Conservation (phyloP, 1,140 invertebrate genomes). For the Reticulitermes speratus region DNA sequence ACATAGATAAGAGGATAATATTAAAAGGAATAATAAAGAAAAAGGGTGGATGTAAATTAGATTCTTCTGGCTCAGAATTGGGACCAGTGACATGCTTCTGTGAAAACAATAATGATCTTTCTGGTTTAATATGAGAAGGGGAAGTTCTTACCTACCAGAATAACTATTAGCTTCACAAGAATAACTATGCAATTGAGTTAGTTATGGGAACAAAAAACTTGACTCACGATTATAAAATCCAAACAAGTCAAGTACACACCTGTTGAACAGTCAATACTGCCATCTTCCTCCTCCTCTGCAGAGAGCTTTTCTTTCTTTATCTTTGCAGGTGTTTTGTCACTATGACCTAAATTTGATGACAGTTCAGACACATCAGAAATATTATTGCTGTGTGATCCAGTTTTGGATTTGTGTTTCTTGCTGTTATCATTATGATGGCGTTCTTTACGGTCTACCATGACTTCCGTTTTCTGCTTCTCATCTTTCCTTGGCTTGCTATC, state of each 20-base stretch:
- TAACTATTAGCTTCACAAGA: too few species aligned
- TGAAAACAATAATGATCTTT: too few species aligned
- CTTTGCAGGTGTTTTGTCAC: background rate
- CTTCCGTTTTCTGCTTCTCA: slow-evolving; percentile 39
- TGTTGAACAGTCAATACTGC: slow-evolving; percentile 62
- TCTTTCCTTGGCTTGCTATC: slow-evolving; percentile 42
- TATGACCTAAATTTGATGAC: background rate
- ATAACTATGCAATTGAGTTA: too few species aligned
- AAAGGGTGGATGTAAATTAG: too few species aligned
- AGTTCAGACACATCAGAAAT: background rate
- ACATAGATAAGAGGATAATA: too few species aligned
- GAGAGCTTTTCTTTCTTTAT: slow-evolving; percentile 31
- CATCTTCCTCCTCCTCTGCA: slow-evolving; percentile 42
- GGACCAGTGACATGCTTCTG: too few species aligned
- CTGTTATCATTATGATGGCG: slow-evolving; percentile 25
- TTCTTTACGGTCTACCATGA: slow-evolving; percentile 41
- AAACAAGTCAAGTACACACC: slow-evolving; percentile 45
- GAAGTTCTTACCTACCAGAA: too few species aligned
- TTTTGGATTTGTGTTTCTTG: slow-evolving; percentile 42
- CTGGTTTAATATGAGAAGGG: too few species aligned
- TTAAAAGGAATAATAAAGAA: too few species aligned
- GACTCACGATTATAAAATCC: too few species aligned
- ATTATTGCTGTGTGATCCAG: background rate
- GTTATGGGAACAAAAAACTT: too few species aligned
- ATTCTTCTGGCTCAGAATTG: too few species aligned